Evolutionary conservation across 2,888 invertebrate species (phyloP), one percentile per base, ranked within the genome.

Genomic region (Oscheius myriophilus): DNA sequence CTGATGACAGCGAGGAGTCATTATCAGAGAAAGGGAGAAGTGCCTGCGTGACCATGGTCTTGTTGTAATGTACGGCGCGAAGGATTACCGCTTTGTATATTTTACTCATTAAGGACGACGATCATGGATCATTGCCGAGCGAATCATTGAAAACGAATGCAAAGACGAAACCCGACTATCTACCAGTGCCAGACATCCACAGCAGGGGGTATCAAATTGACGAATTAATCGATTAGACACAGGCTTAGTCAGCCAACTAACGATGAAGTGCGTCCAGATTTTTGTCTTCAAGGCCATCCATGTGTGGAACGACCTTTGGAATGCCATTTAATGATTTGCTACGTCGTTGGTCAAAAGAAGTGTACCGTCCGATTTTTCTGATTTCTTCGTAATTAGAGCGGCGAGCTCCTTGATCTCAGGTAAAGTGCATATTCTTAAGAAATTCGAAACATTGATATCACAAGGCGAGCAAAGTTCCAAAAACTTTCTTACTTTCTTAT

Each of bases 61-160:
- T 61, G 61, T 39, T 61, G 61, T 61, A 61, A 61, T 61, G 61
- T 61, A 61, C 61, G 61, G 61, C 49, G 61, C 61, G 61, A 46
- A 61, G 61, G 61, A 49, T 61, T 61, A 61, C 18, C 61, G 61
- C 61, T 25, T 58, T 41, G 43, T 18, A 16, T n/a, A 16, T 61
- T 61, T 61, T 61, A 46, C 57, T 33, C 6, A 57, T 33, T 33
- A 33, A 33, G 33, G 33, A 33, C 33, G 9, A 33, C 33, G 33
- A 9, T 9, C 33, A 33, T 6, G 33, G 33, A 33, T 33, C 33
- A 33, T 3, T 6, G 33, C 3, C 33, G 33, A 33, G n/a, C 33
- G 33, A 33, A 6, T 33, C 33, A 33, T 33, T 9, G 33, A 9
- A 33, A 33, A 33, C 4, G 33, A 33, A 33, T 33, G 33, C 33